phyloP scores from a whole-genome alignment of 2,113 vertebrate genomes.

The Eptesicus fuscus region DNA sequence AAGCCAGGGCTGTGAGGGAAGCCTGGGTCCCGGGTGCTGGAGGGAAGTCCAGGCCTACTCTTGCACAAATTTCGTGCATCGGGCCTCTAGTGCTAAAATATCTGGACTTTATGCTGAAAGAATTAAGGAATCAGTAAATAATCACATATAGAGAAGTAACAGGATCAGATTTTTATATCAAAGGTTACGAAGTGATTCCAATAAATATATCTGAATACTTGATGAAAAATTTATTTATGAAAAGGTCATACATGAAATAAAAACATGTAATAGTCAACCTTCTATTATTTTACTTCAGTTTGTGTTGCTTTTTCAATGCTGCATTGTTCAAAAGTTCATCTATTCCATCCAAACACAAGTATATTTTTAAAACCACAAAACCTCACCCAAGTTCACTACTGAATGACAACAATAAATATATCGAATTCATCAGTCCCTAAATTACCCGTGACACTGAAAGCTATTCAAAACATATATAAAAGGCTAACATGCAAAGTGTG shows the following conservation, averaged over 20 bases:
- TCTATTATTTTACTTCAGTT: background rate
- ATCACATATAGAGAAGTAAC: background rate
- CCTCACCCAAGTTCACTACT: background rate
- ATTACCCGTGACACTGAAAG: background rate
- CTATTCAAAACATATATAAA: background rate
- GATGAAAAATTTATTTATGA: background rate
- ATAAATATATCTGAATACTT: background rate
- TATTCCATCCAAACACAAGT: background rate
- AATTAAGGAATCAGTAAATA: background rate
- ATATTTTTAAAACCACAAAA: constrained; percentile 14
- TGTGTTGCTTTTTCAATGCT: background rate
- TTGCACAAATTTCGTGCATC: no score
- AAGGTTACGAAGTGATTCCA: background rate
- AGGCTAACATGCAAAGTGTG: no score
- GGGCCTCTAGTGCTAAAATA: background rate
- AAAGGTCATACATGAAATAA: background rate
- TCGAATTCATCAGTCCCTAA: background rate
- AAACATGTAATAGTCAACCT: background rate
- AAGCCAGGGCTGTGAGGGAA: no score
- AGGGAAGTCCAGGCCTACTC: no score
- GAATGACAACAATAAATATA: background rate
- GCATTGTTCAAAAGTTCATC: background rate
- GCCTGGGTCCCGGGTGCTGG: no score
- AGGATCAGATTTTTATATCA: background rate
- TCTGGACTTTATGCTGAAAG: background rate